phyloP scores from a whole-genome alignment of 2,888 invertebrate species.

The Athripsodes cinereus region DNA sequence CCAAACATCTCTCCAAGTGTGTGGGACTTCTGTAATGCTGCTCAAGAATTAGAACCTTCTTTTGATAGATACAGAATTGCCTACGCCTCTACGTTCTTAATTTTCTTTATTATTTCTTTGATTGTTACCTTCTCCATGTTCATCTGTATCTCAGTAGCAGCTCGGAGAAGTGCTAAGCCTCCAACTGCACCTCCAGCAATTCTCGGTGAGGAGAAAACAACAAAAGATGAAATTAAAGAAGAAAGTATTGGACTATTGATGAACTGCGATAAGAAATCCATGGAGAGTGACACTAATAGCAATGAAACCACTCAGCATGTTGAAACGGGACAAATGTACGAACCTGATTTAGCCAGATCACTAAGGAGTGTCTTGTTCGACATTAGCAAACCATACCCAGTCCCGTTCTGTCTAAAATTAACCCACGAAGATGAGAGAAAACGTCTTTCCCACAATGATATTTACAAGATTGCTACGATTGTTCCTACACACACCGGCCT shows the following conservation, averaged over 20 bases:
- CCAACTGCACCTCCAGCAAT: slow-evolving; percentile 39
- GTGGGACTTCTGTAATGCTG: slow-evolving; percentile 18
- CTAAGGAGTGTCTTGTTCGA: slow-evolving; percentile 33
- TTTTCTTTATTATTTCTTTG: slow-evolving; percentile 46
- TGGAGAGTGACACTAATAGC: slow-evolving; percentile 29
- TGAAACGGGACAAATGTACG: slow-evolving; percentile 26
- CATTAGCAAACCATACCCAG: slow-evolving; percentile 39
- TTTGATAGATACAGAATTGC: slow-evolving; percentile 36
- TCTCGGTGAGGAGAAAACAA: slow-evolving; percentile 30
- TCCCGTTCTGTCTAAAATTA: slow-evolving; percentile 46
- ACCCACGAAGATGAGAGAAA: slow-evolving; percentile 35
- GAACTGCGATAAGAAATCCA: slow-evolving; percentile 38
- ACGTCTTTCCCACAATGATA: slow-evolving; percentile 42
- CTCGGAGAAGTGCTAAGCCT: slow-evolving; percentile 63
- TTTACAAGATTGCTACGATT: slow-evolving; percentile 30
- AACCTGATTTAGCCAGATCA: slow-evolving; percentile 19
- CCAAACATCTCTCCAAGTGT: slow-evolving; percentile 36
- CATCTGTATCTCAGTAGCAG: slow-evolving; percentile 68
- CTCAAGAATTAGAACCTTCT: background rate
- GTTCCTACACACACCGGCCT: slow-evolving; percentile 35
- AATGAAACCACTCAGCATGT: slow-evolving; percentile 31
- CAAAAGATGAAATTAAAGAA: slow-evolving; percentile 46
- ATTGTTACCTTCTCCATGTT: slow-evolving; percentile 68
- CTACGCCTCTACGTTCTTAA: slow-evolving; percentile 42
- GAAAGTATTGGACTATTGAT: slow-evolving; percentile 45